Conservation (phyloP, 2,888 invertebrate species). For the Asteroscopus sphinx region DNA sequence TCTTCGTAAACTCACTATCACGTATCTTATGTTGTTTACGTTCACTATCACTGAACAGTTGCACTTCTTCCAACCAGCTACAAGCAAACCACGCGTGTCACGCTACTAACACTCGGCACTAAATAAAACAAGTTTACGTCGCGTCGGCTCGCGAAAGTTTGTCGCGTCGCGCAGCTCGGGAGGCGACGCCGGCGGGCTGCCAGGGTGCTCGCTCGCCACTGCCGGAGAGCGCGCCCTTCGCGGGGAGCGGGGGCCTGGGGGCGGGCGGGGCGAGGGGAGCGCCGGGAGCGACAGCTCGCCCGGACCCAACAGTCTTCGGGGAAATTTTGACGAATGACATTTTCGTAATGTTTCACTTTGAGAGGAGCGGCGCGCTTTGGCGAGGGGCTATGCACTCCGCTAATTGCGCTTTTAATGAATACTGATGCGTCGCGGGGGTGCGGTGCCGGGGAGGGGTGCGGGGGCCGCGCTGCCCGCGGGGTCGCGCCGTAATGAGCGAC, state of each 20-base stretch:
- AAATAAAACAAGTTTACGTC: constrained; percentile 33
- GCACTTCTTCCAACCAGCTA: constrained; percentile 33
- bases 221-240: constrained; percentile 48
- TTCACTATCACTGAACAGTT: constrained; percentile 43
- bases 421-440: constrained; percentile 63
- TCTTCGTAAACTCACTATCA: constrained; percentile 29
- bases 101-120: constrained; percentile 10
- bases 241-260: constrained; percentile 12
- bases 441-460: constrained; percentile 9
- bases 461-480: constrained; percentile 10
- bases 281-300: constrained; percentile 38
- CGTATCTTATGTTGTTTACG: constrained; percentile 7
- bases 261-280: constrained; percentile 9
- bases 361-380: constrained; percentile 61
- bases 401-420: constrained; percentile 83
- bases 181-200: constrained; percentile 44
- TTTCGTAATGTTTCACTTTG: constrained; percentile 78
- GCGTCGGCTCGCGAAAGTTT: constrained; percentile 49
- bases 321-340: constrained; percentile 85
- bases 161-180: constrained; percentile 40
- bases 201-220: constrained; percentile 46
- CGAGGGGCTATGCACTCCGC: constrained; percentile 75
- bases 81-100: not conserved
- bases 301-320: constrained; percentile 72
- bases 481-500: constrained; percentile 55